Conservation (phyloP, 2,113 vertebrate genomes). For the Osmerus mordax region DNA sequence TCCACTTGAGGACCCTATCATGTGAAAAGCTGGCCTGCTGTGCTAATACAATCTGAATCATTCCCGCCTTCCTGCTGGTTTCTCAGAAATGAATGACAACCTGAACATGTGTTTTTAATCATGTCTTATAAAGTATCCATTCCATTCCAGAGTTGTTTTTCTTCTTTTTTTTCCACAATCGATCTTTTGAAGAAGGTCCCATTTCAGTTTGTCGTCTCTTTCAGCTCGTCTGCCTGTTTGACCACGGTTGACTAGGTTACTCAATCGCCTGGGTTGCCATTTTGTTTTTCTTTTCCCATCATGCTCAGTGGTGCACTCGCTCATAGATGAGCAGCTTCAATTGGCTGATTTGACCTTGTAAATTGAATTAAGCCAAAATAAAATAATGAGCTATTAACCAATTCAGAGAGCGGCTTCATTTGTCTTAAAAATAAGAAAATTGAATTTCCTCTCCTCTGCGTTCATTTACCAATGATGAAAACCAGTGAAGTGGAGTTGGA, state of each 20-base stretch:
- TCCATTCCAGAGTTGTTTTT: too few relatives aligned
- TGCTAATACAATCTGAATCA: conserved; percentile 34
- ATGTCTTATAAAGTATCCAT: too few relatives aligned
- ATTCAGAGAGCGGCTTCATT: conserved; percentile 39
- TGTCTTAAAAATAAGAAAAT: conserved; percentile 44
- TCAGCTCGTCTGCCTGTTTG: too few relatives aligned
- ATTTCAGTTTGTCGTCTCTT: too few relatives aligned
- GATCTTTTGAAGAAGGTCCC: too few relatives aligned
- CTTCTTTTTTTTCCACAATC: too few relatives aligned
- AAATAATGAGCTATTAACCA: conserved; percentile 52
- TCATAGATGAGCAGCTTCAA: conserved; percentile 46
- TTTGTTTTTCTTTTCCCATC: conserved; percentile 40
- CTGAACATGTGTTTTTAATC: too few relatives aligned
- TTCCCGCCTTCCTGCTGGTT: conserved; percentile 7
- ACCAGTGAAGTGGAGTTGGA: not conserved
- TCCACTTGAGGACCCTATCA: conserved; percentile 20
- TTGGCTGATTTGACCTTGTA: conserved; percentile 29
- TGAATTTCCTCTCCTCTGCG: conserved; percentile 40
- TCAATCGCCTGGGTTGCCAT: conserved; percentile 34
- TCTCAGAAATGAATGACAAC: too few relatives aligned
- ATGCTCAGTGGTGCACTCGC: conserved; percentile 38
- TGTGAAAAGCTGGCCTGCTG: conserved; percentile 17
- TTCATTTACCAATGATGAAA: conserved; percentile 35
- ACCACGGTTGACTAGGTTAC: not conserved
- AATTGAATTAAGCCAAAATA: conserved; percentile 49